Percentiles rank a stretch among this genome's conserved stretches.
Conservation (phyloP, 2,888 invertebrate genomes). For the Nomada hirtipes region DNA sequence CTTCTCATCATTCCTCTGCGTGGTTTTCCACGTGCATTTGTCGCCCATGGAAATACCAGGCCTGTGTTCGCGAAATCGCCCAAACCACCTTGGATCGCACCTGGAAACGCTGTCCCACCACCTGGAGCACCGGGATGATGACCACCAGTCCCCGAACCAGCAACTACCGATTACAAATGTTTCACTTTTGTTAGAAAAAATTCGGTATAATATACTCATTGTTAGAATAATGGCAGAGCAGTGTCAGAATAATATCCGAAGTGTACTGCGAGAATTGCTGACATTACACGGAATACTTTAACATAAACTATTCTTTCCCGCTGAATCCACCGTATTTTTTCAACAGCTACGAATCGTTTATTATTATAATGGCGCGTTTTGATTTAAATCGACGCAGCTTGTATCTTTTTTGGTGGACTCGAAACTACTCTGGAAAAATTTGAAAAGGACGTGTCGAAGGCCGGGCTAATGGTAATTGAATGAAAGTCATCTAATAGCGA, state of each 20-base stretch:
- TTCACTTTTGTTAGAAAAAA: background rate
- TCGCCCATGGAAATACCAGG: conserved; percentile 93
- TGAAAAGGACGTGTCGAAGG: conserved; percentile 45
- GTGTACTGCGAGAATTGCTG: too few relatives aligned
- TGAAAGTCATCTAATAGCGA: conserved; percentile 75
- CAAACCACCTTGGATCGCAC: conserved; percentile 78
- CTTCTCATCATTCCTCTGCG: conserved; percentile 98
- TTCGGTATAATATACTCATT: too few relatives aligned
- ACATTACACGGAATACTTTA: background rate
- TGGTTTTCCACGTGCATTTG: conserved; percentile 96
- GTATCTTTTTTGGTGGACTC: background rate
- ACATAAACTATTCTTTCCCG: background rate
- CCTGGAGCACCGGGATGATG: conserved; percentile 81
- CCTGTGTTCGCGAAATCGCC: conserved; percentile 83
- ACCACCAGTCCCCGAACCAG: conserved; percentile 84
- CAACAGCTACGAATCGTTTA: too few relatives aligned
- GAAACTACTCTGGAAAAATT: conserved; percentile 5
- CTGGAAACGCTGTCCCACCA: conserved; percentile 78
- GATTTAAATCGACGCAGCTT: background rate
- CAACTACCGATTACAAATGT: conserved; percentile 77
- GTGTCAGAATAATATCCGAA: too few relatives aligned
- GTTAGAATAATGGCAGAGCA: too few relatives aligned
- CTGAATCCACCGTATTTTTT: background rate
- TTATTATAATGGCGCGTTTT: background rate
- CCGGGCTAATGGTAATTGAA: conserved; percentile 59